Base-by-base conservation (phyloP, 2,797 vertebrate genomes). In the Fistularia commersonii region DNA sequence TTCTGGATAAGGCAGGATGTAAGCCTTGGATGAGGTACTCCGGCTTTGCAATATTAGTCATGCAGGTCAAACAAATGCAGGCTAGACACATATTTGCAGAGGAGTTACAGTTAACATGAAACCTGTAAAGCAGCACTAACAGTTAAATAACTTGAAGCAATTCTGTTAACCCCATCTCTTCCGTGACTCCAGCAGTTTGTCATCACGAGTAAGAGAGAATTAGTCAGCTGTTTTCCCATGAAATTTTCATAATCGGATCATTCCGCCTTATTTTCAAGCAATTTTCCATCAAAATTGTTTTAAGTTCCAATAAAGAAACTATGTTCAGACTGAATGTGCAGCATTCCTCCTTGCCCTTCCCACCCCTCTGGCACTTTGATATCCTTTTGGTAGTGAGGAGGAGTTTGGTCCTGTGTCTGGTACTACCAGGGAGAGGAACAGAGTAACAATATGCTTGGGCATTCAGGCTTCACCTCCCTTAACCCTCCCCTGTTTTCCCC, bases 381-480 rank as follows among this genome's bases (percentile, higher is more conserved):
- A 51, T 54, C 35, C 45, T 37, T 14, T 11, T 61, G 64, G 14
- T 51, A 36, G 42, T 4, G 15, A 57, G 51, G 36, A 74, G 63
- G 43, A 63, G 45, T 45, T 53, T 42, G 13, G 55, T 61, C 61
- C 51, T 8, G 64, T 51, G 66, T 72, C 77, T 77, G 69, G 72
- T 66, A 55, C 57, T 48, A 77, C 66, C 62, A 67, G 58, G 57
- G 37, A 64, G 59, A 1, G 15, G 45, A 61, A 49, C 48, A 8
- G 51, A 67, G 49, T 49, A 67, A 64, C 52, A 60, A 62, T 58
- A 50, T 13, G 8, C 54, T 37, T 5, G 11, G 49, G 51, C 55
- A 53, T 52, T 45, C 14, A 37, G 48, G 54, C 51, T 57, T 39
- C n/a, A 59, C 11, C 48, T 32, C 43, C 50, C 40, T 44, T 35